Conservation (phyloP, 2,888 invertebrate species). For the Willowsia nigromaculata region DNA sequence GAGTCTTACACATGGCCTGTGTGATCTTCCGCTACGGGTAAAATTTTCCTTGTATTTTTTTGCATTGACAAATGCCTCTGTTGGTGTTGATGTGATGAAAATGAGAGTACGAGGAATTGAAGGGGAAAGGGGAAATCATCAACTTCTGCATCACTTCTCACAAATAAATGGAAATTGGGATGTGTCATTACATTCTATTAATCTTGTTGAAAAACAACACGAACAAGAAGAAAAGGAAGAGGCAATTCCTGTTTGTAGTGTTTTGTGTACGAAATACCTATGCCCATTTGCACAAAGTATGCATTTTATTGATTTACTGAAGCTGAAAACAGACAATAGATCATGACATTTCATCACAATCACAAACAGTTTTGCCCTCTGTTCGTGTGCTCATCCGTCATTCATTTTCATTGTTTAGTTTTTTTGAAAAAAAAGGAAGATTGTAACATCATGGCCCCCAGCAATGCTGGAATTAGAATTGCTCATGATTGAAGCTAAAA, state of each 20-base stretch:
- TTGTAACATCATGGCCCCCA: background rate
- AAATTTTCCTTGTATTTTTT: background rate
- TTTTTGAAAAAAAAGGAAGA: no score
- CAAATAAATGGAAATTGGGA: conserved; percentile 66
- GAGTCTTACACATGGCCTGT: no score
- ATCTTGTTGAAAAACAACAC: conserved; percentile 51
- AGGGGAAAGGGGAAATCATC: background rate
- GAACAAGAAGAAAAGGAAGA: background rate
- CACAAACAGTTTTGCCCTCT: background rate
- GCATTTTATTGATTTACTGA: conserved; percentile 7
- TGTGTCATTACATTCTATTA: conserved; percentile 67
- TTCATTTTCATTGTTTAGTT: background rate
- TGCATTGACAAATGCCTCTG: background rate
- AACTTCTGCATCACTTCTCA: conserved; percentile 52
- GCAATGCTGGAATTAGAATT: background rate
- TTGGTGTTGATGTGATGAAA: background rate
- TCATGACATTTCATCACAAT: conserved; percentile 33
- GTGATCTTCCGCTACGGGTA: background rate
- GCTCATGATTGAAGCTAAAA: conserved; percentile 9
- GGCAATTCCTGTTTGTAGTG: background rate
- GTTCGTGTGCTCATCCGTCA: background rate
- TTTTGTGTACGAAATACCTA: background rate
- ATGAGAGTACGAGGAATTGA: background rate
- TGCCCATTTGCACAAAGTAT: background rate
- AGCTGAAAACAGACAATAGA: conserved; percentile 4